phyloP scores from a whole-genome alignment of 2,888 invertebrate genomes.

The Anoplius nigerrimus region DNA sequence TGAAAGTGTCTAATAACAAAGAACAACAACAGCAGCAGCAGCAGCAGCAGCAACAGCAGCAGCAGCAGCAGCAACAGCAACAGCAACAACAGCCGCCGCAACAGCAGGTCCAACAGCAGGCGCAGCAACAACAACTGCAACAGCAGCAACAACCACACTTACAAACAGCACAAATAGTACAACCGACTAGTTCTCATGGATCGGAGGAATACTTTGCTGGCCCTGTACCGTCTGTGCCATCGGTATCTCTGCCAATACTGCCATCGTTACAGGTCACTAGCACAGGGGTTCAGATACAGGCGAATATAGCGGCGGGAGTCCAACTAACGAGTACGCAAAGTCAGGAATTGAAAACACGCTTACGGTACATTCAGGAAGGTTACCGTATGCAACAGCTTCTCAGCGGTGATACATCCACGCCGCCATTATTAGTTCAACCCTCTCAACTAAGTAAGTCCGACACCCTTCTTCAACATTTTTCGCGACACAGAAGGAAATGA shows the following conservation, averaged over 20 bases:
- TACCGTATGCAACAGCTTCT: constrained; percentile 40
- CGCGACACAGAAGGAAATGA: too few species aligned
- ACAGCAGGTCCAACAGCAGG: constrained; percentile 60
- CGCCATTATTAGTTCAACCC: constrained; percentile 65
- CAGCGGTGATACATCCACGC: constrained; percentile 56
- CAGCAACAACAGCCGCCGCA: constrained; percentile 55
- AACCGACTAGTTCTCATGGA: constrained; percentile 53
- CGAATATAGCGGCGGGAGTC: constrained; percentile 64
- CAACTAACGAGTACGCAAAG: constrained; percentile 62
- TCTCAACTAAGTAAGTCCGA: constrained; percentile 63
- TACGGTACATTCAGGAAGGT: constrained; percentile 44
- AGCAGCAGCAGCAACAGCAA: constrained; percentile 61
- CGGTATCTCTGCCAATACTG: constrained; percentile 54
- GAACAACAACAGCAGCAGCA: constrained; percentile 59
- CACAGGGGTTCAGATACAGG: constrained; percentile 64
- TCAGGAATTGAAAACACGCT: constrained; percentile 56
- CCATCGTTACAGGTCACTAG: constrained; percentile 62
- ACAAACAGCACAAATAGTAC: constrained; percentile 61
- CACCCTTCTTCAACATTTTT: background rate
- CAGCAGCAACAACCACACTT: constrained; percentile 58
- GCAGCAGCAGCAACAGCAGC: constrained; percentile 61
- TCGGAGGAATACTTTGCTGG: constrained; percentile 63
- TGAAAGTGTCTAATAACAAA: constrained; percentile 64
- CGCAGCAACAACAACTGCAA: constrained; percentile 63
- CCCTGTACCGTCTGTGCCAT: constrained; percentile 60